A percentile compares a stretch with the other conserved stretches of the same genome.
Conservation (phyloP, 2,888 invertebrate species). For the Teleogryllus oceanicus region DNA sequence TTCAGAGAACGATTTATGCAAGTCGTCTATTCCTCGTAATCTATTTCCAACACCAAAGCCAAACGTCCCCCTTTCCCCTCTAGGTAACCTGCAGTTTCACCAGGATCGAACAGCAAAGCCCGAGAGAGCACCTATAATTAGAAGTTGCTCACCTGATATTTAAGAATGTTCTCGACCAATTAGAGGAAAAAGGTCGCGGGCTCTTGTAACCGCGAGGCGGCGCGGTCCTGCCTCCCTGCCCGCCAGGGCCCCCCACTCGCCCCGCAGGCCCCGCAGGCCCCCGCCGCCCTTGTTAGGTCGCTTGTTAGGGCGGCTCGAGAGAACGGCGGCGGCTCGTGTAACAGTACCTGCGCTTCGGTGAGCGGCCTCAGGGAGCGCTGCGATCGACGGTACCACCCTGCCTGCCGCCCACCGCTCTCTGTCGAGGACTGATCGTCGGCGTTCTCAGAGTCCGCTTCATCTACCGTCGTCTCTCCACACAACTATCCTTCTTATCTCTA, state of each 20-base stretch:
- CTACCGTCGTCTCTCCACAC: no score
- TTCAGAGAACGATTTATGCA: no score
- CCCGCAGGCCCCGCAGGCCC: background rate
- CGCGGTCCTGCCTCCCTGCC: no score
- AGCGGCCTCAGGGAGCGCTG: background rate
- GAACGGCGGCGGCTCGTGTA: background rate
- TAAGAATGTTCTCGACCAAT: slow-evolving; percentile 18
- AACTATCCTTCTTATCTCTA: no score
- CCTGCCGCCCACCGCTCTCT: no score
- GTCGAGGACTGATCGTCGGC: no score
- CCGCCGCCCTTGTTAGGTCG: background rate
- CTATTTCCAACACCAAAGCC: no score
- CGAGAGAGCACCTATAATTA: background rate
- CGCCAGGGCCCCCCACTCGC: background rate
- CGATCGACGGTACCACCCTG: no score
- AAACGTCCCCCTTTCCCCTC: background rate
- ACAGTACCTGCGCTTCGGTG: background rate
- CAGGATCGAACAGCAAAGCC: background rate
- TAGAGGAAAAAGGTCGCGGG: slow-evolving; percentile 8
- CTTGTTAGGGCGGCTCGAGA: background rate
- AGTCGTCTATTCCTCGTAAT: no score
- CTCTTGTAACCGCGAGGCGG: background rate
- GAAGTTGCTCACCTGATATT: slow-evolving; percentile 9
- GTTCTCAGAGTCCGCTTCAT: no score
- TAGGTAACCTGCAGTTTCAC: background rate